Percentiles rank a stretch among this genome's conserved stretches.
Conservation (phyloP, 2,797 vertebrate genomes). For the Sternarchorhynchus goeldii region DNA sequence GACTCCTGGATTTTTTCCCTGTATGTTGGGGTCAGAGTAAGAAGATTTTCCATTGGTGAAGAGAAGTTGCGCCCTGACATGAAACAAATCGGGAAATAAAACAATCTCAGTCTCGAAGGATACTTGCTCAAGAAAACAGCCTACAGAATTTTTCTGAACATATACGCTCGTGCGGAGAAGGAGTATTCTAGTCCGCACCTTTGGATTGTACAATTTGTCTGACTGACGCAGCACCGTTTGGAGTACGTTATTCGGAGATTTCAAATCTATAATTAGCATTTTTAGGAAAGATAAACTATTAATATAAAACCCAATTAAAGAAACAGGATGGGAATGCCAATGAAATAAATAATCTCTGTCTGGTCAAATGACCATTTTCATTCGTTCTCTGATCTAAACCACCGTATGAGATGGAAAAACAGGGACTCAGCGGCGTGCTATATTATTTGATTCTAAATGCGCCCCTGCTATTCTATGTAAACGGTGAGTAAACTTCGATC, state of each 20-base stretch:
- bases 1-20: conserved; percentile 60
- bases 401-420: conserved; percentile 83
- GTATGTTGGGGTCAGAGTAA: conserved; percentile 59
- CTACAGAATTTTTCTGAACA: conserved; percentile 33
- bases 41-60: conserved; percentile 46
- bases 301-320: conserved; percentile 2
- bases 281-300: conserved; percentile 40
- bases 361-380: conserved; percentile 64
- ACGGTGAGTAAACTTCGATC: conserved; percentile 77
- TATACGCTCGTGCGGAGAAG: conserved; percentile 30
- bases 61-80: conserved; percentile 58
- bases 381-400: conserved; percentile 56
- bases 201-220: conserved; percentile 61
- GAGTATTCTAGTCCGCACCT: conserved; percentile 44
- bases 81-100: conserved; percentile 55
- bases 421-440: conserved; percentile 75
- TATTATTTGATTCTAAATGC: conserved; percentile 82
- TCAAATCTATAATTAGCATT: conserved; percentile 36
- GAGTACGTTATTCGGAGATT: conserved; percentile 60
- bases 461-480: conserved; percentile 74
- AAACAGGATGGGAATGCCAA: conserved; percentile 56
- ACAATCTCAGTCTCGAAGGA: conserved; percentile 37
- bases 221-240: conserved; percentile 58
- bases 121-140: conserved; percentile 41
- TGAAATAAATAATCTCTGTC: conserved; percentile 55